Conservation (phyloP, 2,113 vertebrate genomes). For the Larimichthys crocea region DNA sequence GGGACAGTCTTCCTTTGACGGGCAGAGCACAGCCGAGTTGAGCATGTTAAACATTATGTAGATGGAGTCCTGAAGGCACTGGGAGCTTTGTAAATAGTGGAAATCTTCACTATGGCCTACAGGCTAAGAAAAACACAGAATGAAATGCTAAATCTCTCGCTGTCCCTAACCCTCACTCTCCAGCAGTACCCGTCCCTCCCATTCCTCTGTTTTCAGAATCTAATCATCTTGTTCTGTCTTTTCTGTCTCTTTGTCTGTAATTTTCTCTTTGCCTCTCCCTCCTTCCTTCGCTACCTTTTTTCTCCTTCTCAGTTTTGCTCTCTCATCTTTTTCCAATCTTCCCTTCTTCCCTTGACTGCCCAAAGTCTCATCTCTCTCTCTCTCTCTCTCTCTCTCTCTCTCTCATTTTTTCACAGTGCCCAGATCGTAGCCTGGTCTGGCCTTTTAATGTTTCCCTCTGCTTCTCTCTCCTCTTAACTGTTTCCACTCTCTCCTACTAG, state of each 20-base stretch:
- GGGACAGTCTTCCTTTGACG: slow-evolving; percentile 60
- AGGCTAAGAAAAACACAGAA: slow-evolving; percentile 58
- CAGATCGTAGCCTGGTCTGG: slow-evolving; percentile 55
- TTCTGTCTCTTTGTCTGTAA: slow-evolving; percentile 7
- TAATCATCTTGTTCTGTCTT: slow-evolving; percentile 57
- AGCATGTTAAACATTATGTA: slow-evolving; percentile 78
- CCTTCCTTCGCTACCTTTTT: slow-evolving; percentile 18
- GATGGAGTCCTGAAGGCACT: slow-evolving; percentile 62
- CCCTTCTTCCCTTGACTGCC: slow-evolving; percentile 21
- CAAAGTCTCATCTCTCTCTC: not conserved
- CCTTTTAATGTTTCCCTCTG: slow-evolving; percentile 62
- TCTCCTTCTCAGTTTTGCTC: slow-evolving; percentile 12
- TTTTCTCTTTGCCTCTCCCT: slow-evolving; percentile 23
- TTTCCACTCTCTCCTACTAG: slow-evolving; percentile 28
- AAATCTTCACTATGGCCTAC: slow-evolving; percentile 63
- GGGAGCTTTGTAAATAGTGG: slow-evolving; percentile 73
- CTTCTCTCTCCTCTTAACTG: slow-evolving; percentile 47
- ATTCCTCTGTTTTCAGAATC: slow-evolving; percentile 56
- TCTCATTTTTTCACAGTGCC: slow-evolving; percentile 31
- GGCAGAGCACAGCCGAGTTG: slow-evolving; percentile 55
- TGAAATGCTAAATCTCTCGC: slow-evolving; percentile 65
- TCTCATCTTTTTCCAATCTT: slow-evolving; percentile 55
- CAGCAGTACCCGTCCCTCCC: slow-evolving; percentile 26
- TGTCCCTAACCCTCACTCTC: slow-evolving; percentile 17
- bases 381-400: not conserved